Evolutionary conservation across 2,888 invertebrate genomes (phyloP), one percentile per base, ranked within the genome.

Genomic region (Archips crataeganus): DNA sequence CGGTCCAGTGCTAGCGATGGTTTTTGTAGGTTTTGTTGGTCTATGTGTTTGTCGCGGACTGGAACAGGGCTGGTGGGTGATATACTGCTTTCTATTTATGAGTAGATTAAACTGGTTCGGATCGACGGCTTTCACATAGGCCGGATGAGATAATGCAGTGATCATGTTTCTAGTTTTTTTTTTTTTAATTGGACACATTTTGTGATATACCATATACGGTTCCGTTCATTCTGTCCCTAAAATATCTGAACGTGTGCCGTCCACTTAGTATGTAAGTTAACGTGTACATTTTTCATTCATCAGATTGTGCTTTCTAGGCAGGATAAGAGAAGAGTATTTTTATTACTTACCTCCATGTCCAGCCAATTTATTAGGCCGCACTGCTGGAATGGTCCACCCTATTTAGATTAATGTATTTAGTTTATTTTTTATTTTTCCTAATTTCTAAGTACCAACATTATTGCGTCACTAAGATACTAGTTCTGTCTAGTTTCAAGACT

Each of bases 51-150:
- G 61, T 39, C 39, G 59, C 49, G 42, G 39, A 54, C 34, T 45
- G 2, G 49, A 13, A 32, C 68, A 10, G 42, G 39, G 42, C 64
- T 51, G 51, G 69, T 70, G 69, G 51, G 69, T 70, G 69, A 60
- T 61, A 65, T 74, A 74, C 65, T 68, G 73, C 69, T 74, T 69
- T 70, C 69, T 74, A 74, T 74, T 65, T 54, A 69, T 61, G 34
- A 51, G 61, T 60, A 73, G 49, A 57, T 23, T n/a, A 57, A 70
- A 70, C 74, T 51, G 65, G 74, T 59, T 39, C 34, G 2, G 13
- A 47, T 59, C 34, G 32, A 64, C 69, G 23, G 42, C 66, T 67
- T 67, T 74, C 69, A 65, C 74, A 64, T 63, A 54, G 73, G 32
- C 54, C 47, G 13, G n/a, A 64, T 69, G 57, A 65, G 9, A 74